These are phyloP conservation scores for Drosophila chauvacae DNA, from an alignment of 1,140 invertebrate species.

Conservation along the genomic window DNA sequence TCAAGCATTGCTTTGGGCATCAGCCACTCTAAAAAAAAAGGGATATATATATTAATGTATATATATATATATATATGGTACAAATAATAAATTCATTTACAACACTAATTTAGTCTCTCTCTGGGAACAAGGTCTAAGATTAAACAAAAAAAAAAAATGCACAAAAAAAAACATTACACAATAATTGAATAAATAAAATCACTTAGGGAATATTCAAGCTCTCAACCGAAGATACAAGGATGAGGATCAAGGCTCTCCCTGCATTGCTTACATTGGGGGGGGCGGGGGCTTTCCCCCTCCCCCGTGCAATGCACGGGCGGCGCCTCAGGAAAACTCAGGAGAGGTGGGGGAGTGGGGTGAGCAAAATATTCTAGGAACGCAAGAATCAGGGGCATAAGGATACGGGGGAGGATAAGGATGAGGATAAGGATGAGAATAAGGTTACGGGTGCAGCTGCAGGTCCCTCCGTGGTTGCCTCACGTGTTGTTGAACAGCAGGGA, in stretches of 20 bases:
- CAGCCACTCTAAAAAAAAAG: too few species aligned
- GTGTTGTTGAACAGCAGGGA: constrained; percentile 90
- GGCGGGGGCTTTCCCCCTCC: neutral
- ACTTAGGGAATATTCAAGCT: constrained; percentile 70
- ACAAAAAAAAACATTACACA: constrained; percentile 31
- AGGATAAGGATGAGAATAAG: neutral
- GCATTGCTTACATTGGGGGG: neutral
- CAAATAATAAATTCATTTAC: constrained; percentile 65
- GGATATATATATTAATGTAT: constrained; percentile 12
- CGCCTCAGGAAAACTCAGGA: neutral
- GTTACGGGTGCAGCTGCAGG: neutral
- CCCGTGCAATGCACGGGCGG: neutral
- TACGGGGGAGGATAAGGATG: neutral
- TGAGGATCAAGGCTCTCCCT: neutral
- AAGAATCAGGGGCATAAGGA: constrained; percentile 4
- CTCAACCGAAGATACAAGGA: constrained; percentile 41
- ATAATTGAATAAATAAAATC: constrained; percentile 71
- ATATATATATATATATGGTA: constrained; percentile 31
- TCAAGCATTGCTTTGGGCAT: too few species aligned
- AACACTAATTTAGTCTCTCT: constrained; percentile 78
- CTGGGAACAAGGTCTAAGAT: constrained; percentile 51
- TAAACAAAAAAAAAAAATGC: constrained; percentile 24
- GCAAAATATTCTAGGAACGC: constrained; percentile 49
- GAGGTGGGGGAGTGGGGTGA: constrained; percentile 1
- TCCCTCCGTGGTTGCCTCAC: constrained; percentile 84